These are phyloP conservation scores for Paramisgurnus dabryanus DNA, from an alignment of 2,113 vertebrate species.

Conservation along the genomic window DNA sequence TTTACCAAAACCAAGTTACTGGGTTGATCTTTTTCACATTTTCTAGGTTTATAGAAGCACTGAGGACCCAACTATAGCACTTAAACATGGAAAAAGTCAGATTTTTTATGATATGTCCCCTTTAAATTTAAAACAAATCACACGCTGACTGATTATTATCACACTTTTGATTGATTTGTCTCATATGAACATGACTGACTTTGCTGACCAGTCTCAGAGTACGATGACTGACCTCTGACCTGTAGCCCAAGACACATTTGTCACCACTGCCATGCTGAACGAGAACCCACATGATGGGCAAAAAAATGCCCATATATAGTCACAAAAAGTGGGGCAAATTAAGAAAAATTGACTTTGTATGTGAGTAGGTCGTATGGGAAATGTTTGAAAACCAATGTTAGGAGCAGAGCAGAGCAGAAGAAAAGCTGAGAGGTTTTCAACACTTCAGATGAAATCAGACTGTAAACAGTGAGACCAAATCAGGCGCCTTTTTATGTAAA, in stretches of 20 bases:
- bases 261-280: background rate
- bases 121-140: background rate
- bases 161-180: conserved; percentile 1
- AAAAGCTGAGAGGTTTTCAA: background rate
- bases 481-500: background rate
- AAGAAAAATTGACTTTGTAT: background rate
- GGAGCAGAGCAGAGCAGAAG: background rate
- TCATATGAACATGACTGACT: background rate
- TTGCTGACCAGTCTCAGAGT: background rate
- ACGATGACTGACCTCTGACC: conserved; percentile 8
- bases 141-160: background rate
- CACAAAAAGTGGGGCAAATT: background rate
- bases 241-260: background rate
- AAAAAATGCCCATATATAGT: conserved; percentile 4
- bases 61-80: too few relatives aligned
- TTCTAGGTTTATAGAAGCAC: too few relatives aligned
- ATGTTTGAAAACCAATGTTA: background rate
- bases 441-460: background rate
- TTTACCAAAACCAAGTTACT: too few relatives aligned
- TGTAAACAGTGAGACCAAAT: too few relatives aligned
- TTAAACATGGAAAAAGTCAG: too few relatives aligned
- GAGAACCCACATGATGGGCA: background rate
- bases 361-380: background rate
- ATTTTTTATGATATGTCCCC: too few relatives aligned
- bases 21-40: too few relatives aligned